Conservation (phyloP, 2,888 invertebrate genomes). For the Zaprionus bogoriensis region DNA sequence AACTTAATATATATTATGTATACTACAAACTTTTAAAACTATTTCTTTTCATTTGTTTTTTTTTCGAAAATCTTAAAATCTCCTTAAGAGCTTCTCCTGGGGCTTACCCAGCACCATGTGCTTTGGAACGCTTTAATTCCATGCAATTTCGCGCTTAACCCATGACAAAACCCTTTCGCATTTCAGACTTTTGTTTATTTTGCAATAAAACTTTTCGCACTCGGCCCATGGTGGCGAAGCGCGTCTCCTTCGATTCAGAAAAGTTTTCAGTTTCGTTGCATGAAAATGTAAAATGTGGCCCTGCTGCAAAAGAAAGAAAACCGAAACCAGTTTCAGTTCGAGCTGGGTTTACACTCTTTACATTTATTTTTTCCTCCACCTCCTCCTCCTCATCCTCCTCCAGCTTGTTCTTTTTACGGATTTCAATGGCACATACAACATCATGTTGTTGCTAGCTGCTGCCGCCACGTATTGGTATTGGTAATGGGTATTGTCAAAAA, state of each 20-base stretch:
- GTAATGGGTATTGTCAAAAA: slow-evolving; percentile 44
- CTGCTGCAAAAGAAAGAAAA: slow-evolving; percentile 51
- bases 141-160: slow-evolving; percentile 28
- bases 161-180: slow-evolving; percentile 5
- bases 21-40: too few species aligned
- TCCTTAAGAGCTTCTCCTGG: too few species aligned
- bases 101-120: too few species aligned
- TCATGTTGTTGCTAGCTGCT: slow-evolving; percentile 35
- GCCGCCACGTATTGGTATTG: slow-evolving; percentile 1
- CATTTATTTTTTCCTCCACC: slow-evolving; percentile 42
- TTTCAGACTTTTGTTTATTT: slow-evolving; percentile 21
- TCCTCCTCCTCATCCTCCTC: slow-evolving; percentile 5
- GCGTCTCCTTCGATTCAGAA: slow-evolving; percentile 48
- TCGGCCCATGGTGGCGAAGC: slow-evolving; percentile 25
- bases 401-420: slow-evolving; percentile 46
- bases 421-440: slow-evolving; percentile 71
- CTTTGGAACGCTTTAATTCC: background rate
- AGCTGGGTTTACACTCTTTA: slow-evolving; percentile 45
- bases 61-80: too few species aligned
- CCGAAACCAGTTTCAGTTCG: slow-evolving; percentile 63
- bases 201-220: slow-evolving; percentile 30
- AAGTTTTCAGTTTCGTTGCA: slow-evolving; percentile 60
- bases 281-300: slow-evolving; percentile 64
- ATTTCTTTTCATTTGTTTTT: too few species aligned
- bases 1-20: too few species aligned